Base-by-base conservation (phyloP, 2,797 vertebrate genomes). In the Molossus alvarezi region DNA sequence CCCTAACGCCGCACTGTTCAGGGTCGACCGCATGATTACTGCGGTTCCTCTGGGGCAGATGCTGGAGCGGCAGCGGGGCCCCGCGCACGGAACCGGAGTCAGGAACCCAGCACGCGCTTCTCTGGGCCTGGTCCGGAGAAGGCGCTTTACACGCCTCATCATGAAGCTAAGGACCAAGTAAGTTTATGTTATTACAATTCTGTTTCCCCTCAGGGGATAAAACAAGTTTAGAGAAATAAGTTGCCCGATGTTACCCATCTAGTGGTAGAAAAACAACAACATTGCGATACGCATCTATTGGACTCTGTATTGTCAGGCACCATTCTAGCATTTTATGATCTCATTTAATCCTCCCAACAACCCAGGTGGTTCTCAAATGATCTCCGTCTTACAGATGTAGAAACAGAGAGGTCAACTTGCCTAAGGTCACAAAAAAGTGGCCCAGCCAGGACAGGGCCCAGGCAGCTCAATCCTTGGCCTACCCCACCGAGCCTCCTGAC, bases 61-160 rank as follows among this genome's bases (percentile, higher is more conserved):
- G 0, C 23, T 12, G 6, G 64, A 18, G 17, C 29, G 82, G 20
- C 29, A 37, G 21, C 2, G 0, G 21, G 25, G 51, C 17, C 15
- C 1, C 4, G 0, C 4, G 48, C 1, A 1, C 4, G 41, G 20
- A 62, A 6, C 25, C 20, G 9, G 6, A 1, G 20, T 69, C 15
- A 41, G 33, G 51, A 60, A 57, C 67, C 6, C 14, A 21, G 71
- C 0, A 0, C 0, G 1, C 8, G 0, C 21, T 77, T 45, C 37
- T 69, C 2, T 6, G 10, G 65, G 92, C 12, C 15, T 29, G 23
- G 60, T 9, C 29, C 5, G 29, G 10, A 75, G 33, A 60, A 37
- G 58, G 58, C 4, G 5, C 75, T 87, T 62, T 45, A 53, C 13
- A 55, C 1, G 5, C 9, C 9, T 5, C 21, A 1, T 29, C 1